Evolutionary conservation across 2,888 invertebrate genomes (phyloP).

Genomic region (Stenolophus ochropezus): DNA sequence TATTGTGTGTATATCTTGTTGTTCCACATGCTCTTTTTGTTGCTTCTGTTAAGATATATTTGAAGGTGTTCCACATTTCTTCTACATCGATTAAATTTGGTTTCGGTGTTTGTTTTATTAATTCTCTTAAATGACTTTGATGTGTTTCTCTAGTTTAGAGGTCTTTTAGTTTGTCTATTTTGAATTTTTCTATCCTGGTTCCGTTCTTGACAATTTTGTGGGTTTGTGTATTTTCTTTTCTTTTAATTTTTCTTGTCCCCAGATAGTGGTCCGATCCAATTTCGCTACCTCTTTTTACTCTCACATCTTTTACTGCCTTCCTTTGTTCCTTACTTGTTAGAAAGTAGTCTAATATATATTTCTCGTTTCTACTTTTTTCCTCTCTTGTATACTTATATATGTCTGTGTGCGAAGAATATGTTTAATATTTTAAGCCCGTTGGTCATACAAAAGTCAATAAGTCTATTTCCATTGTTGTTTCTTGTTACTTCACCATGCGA

Average conservation of each 20-base stretch:
- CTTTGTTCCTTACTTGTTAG: no score
- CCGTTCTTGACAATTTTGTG: not conserved
- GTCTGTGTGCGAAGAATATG: no score
- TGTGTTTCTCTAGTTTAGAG: not conserved
- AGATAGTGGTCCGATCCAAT: no score
- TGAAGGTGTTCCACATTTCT: constrained; percentile 14
- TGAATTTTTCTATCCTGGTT: not conserved
- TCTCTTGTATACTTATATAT: no score
- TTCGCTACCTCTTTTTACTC: no score
- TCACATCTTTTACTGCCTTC: no score
- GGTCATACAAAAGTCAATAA: not conserved
- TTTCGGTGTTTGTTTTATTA: constrained; percentile 1
- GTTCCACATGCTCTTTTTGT: not conserved
- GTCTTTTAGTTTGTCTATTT: constrained; percentile 16
- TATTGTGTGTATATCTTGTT: not conserved
- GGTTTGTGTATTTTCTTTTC: no score
- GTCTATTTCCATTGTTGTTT: not conserved
- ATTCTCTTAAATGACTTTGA: not conserved
- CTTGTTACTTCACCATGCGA: not conserved
- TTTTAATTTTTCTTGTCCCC: no score
- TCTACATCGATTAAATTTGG: constrained; percentile 1
- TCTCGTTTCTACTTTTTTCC: no score
- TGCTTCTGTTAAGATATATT: not conserved
- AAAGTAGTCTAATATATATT: no score
- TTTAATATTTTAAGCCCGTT: not conserved